Evolutionary conservation across 2,888 invertebrate species (phyloP), one percentile per base, ranked within the genome.

Genomic region (Hedychridium roseum): DNA sequence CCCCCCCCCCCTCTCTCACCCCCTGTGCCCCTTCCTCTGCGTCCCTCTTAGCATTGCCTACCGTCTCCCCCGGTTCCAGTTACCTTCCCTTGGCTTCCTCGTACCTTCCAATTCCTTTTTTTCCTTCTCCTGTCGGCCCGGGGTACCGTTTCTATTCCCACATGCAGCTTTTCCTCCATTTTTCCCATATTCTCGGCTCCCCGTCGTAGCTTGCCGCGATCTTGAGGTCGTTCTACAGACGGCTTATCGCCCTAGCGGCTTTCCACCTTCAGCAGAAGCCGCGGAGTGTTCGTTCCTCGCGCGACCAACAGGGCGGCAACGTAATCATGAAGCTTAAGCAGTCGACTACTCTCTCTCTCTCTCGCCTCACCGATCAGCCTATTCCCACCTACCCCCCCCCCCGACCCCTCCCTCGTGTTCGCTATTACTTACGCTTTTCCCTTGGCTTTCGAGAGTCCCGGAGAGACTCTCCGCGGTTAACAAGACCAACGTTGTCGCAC

Each of bases 71-170:
- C 45, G 48, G 37, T 50, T 49, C 44, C 47, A 47, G 48, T 44
- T 54, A 32, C 15, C 26, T 34, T 34, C 48, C 30, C 51, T 18
- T 36, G 23, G 31, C 46, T 14, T 20, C 38, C 37, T 7, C 26
- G 32, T 30, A 35, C 46, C 35, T 32, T 44, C 43, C 38, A 51
- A 34, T 43, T 53, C 35, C 36, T 30, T 44, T 45, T 60, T 46
- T 44, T 46, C 17, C 27, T 30, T 26, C 15, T 39, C 40, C 32
- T 21, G 39, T 20, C 17, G 16, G 16, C 42, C 50, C 37, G 17
- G 18, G 32, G 43, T 20, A 32, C 44, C 51, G 43, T 57, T 60
- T 64, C 61, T 63, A 63, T 58, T 55, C 49, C 43, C 28, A 34
- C 48, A 49, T 50, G 47, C 38, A 51, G 44, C n/a, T n/a, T n/a